Percentiles rank a stretch among this genome's conserved stretches.
These are phyloP conservation scores for Drosophila suzukii DNA, from an alignment of 1,140 invertebrate species.

Conservation along the genomic window DNA sequence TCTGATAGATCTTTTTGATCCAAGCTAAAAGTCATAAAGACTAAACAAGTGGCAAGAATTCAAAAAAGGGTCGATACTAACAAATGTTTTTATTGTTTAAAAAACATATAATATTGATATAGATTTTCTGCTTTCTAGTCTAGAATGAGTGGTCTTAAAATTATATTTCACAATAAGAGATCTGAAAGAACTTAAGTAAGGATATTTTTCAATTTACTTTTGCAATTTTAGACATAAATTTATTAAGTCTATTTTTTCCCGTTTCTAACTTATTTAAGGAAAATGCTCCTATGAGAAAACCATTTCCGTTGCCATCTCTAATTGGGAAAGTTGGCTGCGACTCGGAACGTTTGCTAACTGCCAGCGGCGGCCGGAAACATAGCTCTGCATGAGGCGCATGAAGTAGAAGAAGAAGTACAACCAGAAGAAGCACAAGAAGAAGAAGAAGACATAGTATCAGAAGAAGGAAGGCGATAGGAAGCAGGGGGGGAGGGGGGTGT, in stretches of 20 bases:
- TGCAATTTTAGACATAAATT: too few relatives aligned
- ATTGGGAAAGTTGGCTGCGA: constrained; percentile 42
- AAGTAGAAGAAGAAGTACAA: constrained; percentile 21
- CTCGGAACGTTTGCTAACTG: constrained; percentile 68
- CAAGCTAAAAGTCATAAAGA: too few relatives aligned
- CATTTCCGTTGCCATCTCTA: constrained; percentile 44
- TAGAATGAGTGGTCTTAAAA: too few relatives aligned
- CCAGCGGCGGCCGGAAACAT: constrained; percentile 74
- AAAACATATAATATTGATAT: too few relatives aligned
- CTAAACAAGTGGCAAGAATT: too few relatives aligned
- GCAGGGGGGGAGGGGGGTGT: background rate
- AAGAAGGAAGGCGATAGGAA: constrained; percentile 1
- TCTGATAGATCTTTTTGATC: too few relatives aligned
- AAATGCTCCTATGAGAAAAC: constrained; percentile 1
- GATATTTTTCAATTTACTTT: too few relatives aligned
- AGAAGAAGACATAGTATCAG: constrained; percentile 37
- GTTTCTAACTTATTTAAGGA: background rate
- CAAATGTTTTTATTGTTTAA: too few relatives aligned
- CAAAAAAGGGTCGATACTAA: too few relatives aligned
- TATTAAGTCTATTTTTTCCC: background rate
- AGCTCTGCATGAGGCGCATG: constrained; percentile 61
- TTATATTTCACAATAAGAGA: too few relatives aligned
- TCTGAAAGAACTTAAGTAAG: too few relatives aligned
- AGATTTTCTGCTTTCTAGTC: too few relatives aligned
- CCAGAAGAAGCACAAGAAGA: constrained; percentile 40